Evolutionary conservation across 2,797 vertebrate species (phyloP).

Genomic region (Rhinophrynus dorsalis): DNA sequence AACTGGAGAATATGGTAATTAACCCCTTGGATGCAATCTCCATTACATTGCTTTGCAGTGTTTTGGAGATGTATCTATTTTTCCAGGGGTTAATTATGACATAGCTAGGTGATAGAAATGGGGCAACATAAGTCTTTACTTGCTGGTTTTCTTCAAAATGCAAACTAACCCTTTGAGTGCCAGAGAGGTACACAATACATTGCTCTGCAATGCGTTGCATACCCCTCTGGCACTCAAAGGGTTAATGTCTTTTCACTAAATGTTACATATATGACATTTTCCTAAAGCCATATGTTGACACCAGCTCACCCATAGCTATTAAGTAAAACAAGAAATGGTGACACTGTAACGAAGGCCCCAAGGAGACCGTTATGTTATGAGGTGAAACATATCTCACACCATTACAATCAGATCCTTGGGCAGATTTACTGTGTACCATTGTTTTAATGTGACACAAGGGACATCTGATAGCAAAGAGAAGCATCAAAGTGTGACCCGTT

Average conservation of each 20-base stretch:
- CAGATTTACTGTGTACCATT: constrained; percentile 37
- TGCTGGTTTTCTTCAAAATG: too few species aligned
- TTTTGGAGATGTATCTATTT: too few species aligned
- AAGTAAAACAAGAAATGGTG: neutral
- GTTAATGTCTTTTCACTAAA: constrained; percentile 7
- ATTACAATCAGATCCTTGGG: constrained; percentile 19
- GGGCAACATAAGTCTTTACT: too few species aligned
- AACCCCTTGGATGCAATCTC: too few species aligned
- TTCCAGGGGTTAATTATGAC: too few species aligned
- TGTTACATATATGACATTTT: constrained; percentile 12
- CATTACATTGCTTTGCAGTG: too few species aligned
- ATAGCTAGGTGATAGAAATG: too few species aligned
- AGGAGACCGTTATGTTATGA: constrained; percentile 36
- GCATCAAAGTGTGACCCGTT: constrained; percentile 33
- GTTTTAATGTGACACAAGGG: constrained; percentile 35
- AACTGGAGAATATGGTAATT: too few species aligned
- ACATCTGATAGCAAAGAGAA: constrained; percentile 15
- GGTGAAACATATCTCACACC: constrained; percentile 19
- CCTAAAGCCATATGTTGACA: constrained; percentile 13
- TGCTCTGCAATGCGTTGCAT: too few species aligned
- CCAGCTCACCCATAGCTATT: constrained; percentile 1
- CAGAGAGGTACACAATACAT: too few species aligned
- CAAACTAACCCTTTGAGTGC: too few species aligned
- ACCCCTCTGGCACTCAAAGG: too few species aligned
- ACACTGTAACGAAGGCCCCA: constrained; percentile 15